Evolutionary conservation across 2,888 invertebrate species (phyloP), one percentile per base, ranked within the genome.

Genomic region (Gortyna flavago): DNA sequence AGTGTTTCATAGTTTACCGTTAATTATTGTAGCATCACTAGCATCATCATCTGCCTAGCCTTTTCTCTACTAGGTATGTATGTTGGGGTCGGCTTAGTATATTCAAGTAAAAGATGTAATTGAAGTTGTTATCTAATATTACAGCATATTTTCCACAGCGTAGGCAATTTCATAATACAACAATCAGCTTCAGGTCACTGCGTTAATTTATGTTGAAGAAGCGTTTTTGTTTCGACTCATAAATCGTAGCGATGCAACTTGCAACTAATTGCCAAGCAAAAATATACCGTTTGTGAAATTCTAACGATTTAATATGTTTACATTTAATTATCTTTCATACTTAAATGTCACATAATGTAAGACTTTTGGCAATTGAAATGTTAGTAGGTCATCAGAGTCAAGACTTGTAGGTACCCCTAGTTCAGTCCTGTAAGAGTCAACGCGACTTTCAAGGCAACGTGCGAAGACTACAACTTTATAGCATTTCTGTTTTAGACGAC

Each of bases 361-460:
- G 83, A 86, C 69, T 88, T 89, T 85, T 78, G 81, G 75, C 82
- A 76, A 82, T 72, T 71, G 67, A 88, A 89, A 88, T 86, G 83
- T 85, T 64, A 88, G 81, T 89, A 68, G 86, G 85, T 89, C 85
- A 81, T 57, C 77, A 84, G 57, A 75, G 72, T 59, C 70, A 61
- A 66, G 72, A 65, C 59, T 51, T 44, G 51, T 61, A n/a, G n/a
- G n/a, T n/a, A 64, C 59, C 32, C 72, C 75, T 79, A 68, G 59
- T 44, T 57, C 41, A 64, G 38, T 79, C 25, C 74, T 51, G 61
- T 16, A 48, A 68, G 67, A 75, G 38, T 29, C 69, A 68, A 77
- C 66, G 66, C 68, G 25, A 65, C 71, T 66, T 72, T 75, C 75
- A 88, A 82, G 80, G 75, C 51, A 32, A 65, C 57, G 25, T 73